These are phyloP conservation scores for Dugesia japonica DNA, from an alignment of 2,888 invertebrate species.

Conservation along the genomic window DNA sequence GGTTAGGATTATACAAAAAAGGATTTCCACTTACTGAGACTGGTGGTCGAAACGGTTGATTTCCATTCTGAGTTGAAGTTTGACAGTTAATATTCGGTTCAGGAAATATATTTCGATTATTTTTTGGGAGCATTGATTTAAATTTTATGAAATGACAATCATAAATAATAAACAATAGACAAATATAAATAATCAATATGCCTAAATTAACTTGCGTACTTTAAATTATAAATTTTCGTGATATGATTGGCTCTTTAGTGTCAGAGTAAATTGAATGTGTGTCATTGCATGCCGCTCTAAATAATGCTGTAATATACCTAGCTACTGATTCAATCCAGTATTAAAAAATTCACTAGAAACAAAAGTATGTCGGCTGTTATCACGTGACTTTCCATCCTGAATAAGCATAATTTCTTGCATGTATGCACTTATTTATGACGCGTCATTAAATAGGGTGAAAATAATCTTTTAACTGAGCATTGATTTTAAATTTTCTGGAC, in stretches of 20 bases:
- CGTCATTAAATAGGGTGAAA: constrained; percentile 11
- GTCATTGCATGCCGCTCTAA: neutral
- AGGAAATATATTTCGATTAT: constrained; percentile 3
- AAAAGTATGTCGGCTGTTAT: constrained; percentile 9
- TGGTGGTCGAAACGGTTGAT: neutral
- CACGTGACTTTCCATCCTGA: neutral
- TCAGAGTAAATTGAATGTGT: neutral
- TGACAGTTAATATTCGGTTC: neutral
- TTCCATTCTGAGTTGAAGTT: neutral
- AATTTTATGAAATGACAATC: neutral
- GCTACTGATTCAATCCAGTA: neutral
- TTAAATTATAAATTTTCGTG: constrained; percentile 3
- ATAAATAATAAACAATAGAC: constrained; percentile 7
- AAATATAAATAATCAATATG: constrained; percentile 20
- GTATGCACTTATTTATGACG: constrained; percentile 20
- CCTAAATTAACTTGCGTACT: constrained; percentile 16
- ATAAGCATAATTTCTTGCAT: constrained; percentile 20
- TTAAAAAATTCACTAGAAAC: constrained; percentile 7
- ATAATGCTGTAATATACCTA: neutral
- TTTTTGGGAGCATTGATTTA: neutral
- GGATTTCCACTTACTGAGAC: constrained; percentile 11
- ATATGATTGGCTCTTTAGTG: neutral
- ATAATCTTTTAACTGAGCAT: constrained; percentile 20
- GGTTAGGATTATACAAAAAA: constrained; percentile 16
- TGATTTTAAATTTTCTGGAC: neutral